Percentiles rank a stretch among this genome's conserved stretches.
Evolutionary conservation across 2,113 vertebrate genomes (phyloP).

Genomic region (Aleadryas rufinucha): DNA sequence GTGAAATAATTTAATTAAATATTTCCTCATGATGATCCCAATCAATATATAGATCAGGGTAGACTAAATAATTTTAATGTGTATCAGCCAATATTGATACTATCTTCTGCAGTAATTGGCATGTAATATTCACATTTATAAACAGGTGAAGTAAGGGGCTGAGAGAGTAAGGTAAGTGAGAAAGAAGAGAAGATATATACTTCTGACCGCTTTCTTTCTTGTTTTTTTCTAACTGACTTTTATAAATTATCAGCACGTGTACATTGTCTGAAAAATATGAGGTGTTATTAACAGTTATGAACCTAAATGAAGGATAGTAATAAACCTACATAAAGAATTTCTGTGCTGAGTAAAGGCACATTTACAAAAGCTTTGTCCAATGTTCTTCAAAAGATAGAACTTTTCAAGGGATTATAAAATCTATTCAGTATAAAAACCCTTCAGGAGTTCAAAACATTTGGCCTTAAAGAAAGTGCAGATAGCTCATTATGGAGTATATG

Average conservation of each 20-base stretch:
- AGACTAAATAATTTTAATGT: accelerated
- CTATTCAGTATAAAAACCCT: background rate
- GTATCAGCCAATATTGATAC: background rate
- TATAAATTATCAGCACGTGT: background rate
- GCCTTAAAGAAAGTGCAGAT: background rate
- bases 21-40: background rate
- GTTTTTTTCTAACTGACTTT: background rate
- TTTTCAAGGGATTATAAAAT: background rate
- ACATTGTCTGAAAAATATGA: background rate
- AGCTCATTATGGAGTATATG: background rate
- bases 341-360: background rate
- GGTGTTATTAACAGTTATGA: background rate
- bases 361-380: background rate
- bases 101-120: background rate
- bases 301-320: background rate
- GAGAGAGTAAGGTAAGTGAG: background rate
- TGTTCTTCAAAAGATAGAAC: background rate
- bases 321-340: background rate
- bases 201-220: background rate
- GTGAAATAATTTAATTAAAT: background rate
- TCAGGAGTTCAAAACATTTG: background rate
- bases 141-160: background rate
- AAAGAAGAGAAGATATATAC: background rate
- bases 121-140: background rate
- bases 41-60: background rate